Percentiles rank a stretch among this genome's conserved stretches.
phyloP scores from a whole-genome alignment of 2,797 vertebrate genomes.

The Bradypodion ventrale region DNA sequence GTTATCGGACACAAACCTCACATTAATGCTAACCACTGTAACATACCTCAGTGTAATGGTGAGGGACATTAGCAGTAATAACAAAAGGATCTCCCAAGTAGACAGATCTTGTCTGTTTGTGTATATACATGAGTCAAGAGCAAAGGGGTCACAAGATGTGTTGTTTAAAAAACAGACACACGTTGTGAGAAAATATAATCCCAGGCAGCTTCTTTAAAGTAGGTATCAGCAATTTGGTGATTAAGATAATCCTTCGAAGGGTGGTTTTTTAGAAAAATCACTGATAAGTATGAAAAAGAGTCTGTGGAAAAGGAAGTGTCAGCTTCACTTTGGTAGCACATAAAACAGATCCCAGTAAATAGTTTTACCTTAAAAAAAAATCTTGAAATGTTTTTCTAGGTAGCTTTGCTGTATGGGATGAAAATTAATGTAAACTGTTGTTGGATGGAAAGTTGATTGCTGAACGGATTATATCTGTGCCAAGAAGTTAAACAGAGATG shows the following conservation, averaged over 20 bases:
- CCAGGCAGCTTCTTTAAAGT: slow-evolving; percentile 30
- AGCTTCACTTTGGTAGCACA: not conserved
- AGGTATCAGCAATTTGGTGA: slow-evolving; percentile 17
- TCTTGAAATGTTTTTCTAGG: not conserved
- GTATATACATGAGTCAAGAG: slow-evolving; percentile 32
- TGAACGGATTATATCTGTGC: not conserved
- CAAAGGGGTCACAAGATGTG: slow-evolving; percentile 4
- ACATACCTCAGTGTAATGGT: too few species aligned
- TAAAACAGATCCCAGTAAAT: not conserved
- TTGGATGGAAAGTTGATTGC: slow-evolving; percentile 9
- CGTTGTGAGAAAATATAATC: slow-evolving; percentile 20
- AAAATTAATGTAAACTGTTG: slow-evolving; percentile 9
- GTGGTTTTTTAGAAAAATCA: not conserved
- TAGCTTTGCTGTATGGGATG: not conserved
- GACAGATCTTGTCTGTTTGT: slow-evolving; percentile 23
- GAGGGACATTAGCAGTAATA: too few species aligned
- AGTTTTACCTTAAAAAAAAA: not conserved
- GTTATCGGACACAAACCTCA: too few species aligned
- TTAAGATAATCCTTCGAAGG: slow-evolving; percentile 29
- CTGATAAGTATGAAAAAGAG: slow-evolving; percentile 11
- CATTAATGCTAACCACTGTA: too few species aligned
- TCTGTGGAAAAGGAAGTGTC: not conserved
- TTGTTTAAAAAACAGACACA: not conserved
- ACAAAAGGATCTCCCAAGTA: not conserved
- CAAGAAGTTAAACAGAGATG: not conserved